phyloP scores from a whole-genome alignment of 2,113 vertebrate genomes.

The Pedionomus torquatus region DNA sequence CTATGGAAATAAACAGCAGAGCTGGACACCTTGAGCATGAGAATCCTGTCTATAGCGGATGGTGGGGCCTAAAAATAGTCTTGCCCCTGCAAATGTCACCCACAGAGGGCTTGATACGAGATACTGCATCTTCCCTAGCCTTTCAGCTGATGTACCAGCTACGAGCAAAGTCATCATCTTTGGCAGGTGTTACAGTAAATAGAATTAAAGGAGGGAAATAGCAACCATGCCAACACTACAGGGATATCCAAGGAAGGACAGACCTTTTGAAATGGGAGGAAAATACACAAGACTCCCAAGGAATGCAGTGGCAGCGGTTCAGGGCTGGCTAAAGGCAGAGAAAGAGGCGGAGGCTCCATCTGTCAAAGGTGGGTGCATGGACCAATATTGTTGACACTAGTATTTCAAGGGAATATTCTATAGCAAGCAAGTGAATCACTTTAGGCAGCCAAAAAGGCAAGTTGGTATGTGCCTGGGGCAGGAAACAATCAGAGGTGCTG shows the following conservation, averaged over 20 bases:
- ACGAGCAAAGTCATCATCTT: neutral
- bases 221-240: neutral
- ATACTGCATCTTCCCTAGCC: neutral
- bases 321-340: neutral
- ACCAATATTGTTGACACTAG: neutral
- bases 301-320: neutral
- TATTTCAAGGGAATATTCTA: neutral
- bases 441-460: neutral
- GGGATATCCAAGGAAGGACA: neutral
- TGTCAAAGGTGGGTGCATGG: rapidly evolving
- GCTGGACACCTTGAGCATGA: neutral
- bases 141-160: neutral
- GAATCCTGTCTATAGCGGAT: neutral
- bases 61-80: conserved; percentile 21
- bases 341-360: neutral
- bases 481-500: neutral
- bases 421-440: neutral
- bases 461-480: neutral
- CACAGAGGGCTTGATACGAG: neutral
- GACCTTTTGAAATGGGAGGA: conserved; percentile 1
- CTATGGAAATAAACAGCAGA: neutral
- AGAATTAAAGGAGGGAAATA: neutral
- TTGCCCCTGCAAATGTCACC: conserved; percentile 23
- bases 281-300: neutral
- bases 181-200: neutral